phyloP scores from a whole-genome alignment of 2,888 invertebrate species.

The Cephus pygmeus region DNA sequence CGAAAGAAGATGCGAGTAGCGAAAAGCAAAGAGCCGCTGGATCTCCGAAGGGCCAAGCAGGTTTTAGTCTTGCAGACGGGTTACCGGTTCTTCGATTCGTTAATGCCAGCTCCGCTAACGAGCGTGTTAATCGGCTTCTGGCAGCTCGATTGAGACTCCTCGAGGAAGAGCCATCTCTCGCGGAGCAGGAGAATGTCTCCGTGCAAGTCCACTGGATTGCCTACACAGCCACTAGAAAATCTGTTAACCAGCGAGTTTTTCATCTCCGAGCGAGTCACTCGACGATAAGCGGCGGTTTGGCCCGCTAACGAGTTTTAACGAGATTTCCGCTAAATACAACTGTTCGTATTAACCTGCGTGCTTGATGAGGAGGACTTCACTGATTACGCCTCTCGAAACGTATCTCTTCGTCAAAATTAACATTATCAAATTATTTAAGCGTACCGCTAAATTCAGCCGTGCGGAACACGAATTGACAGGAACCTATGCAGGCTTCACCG shows the following conservation, averaged over 20 bases:
- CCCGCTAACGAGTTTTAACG: constrained; percentile 36
- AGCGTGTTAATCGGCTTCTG: background rate
- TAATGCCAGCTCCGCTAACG: constrained; percentile 5
- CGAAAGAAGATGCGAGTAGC: background rate
- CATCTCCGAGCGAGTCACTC: background rate
- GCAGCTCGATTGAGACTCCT: constrained; percentile 8
- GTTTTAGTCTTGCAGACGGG: background rate
- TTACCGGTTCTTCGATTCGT: constrained; percentile 15
- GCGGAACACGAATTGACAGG: constrained; percentile 50
- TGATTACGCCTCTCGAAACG: constrained; percentile 38
- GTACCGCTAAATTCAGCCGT: constrained; percentile 39
- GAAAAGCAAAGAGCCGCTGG: background rate
- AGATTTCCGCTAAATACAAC: constrained; percentile 32
- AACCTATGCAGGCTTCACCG: constrained; percentile 41
- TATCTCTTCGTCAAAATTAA: constrained; percentile 19
- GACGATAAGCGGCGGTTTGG: constrained; percentile 41
- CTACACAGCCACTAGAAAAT: background rate
- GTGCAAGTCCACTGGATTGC: background rate
- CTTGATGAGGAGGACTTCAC: constrained; percentile 52
- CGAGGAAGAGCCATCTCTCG: background rate
- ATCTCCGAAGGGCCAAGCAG: background rate
- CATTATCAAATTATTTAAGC: constrained; percentile 55
- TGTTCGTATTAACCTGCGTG: constrained; percentile 42
- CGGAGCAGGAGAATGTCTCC: background rate
- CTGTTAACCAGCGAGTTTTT: background rate